Base-by-base conservation (phyloP, 1,140 invertebrate genomes). In the Musca domestica region DNA sequence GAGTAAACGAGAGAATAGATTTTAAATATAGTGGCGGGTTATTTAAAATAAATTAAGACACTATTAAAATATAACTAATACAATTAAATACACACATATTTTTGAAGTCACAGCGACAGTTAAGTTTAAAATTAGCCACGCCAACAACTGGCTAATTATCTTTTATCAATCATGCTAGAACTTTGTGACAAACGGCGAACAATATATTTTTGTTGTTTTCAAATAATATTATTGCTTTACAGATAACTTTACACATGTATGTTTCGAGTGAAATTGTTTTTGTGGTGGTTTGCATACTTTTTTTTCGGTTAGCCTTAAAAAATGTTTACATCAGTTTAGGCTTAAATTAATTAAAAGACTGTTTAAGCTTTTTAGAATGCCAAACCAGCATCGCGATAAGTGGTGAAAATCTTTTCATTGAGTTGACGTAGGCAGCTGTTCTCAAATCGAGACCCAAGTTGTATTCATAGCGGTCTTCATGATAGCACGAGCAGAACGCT, bases 391-490 rank as follows among this genome's bases (percentile, higher is more conserved):
- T 97, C 95, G 71, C 92, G 91, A 85, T 98, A 98, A 64, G 96
- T 98, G 73, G 92, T 93, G 87, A 98, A 98, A 79, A 99, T 99
- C 84, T 99, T 99, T 81, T 98, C 95, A 73, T 97, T 34, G 97
- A 95, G 83, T 98, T 98, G 48, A 96, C 94, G 83, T 98, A 99
- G 58, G 98, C 98, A 65, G 98, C 98, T 71, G 96, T 98, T 84
- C 98, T 91, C 75, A 99, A 86, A 83, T 99, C 98, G 71, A 99
- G 85, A 63, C 98, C 98, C 66, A 99, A 85, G 83, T 99, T 96
- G 87, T 96, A 98, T 82, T 95, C 88, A 93, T 91, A 23, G 95
- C 93, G 34, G 96, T 98, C 81, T 93, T 94, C 95, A 99, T 99
- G 73, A 99, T 98, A 73, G 95, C 95, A 67, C 80, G 80, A 17